Base-by-base conservation (phyloP, 23 tunicate species). In the Halocynthia roretzi region DNA sequence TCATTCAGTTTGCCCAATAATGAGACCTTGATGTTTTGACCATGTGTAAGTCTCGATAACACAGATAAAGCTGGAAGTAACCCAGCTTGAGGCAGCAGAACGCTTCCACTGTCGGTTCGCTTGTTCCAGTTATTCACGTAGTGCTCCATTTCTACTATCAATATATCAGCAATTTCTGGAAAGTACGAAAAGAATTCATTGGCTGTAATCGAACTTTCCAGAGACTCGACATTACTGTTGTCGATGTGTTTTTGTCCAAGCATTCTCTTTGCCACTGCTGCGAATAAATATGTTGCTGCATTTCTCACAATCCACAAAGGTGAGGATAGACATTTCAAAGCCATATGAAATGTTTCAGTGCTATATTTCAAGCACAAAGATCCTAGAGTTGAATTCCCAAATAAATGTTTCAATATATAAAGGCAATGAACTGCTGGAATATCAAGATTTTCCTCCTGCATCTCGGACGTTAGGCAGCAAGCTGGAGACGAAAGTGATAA, bases 221-320 rank as follows among this genome's bases (percentile, higher is more conserved):
- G 18, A 20, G 68, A 57, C 52, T 74, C 67, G 8, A 74, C 31
- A 22, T 74, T 20, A 12, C 75, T 23, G 48, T 76, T 62, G 52
- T 91, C 97, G 14, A 85, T 72, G 60, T 91, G 83, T 52, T 91
- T 85, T 54, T 91, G 97, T 5, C 97, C 91, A 19, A 91, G 84
- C 97, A 91, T 91, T 48, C 91, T 60, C 64, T 62, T 54, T 8
- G 91, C 72, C 9, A 91, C 72, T 0, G 85, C 85, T 8, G 90
- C 87, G 9, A 85, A 56, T 51, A 91, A 67, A 51, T 84, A 85
- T 15, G 84, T 85, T 15, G 90, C 90, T 8, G 97, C 97, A 77
- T 91, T 91, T 15, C 97, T 63, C 18, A 91, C 83, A 10, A 85
- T 80, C 97, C 97, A 91, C 17, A 91, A 5, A 21, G 83, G 66